Base-by-base conservation (phyloP, 2,888 invertebrate species). In the Drosophila nigritarsus region DNA sequence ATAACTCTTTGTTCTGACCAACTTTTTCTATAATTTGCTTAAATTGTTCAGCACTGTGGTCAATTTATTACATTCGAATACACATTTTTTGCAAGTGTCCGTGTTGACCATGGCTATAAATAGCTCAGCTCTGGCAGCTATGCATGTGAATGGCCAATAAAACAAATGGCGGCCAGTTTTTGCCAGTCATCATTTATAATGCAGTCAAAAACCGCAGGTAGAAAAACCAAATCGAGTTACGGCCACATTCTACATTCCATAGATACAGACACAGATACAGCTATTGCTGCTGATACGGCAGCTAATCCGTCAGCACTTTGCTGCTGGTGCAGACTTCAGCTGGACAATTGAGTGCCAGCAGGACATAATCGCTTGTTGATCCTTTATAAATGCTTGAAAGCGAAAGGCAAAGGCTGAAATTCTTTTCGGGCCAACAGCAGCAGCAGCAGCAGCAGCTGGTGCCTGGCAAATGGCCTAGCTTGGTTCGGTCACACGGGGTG, bases 291-390 rank as follows among this genome's bases (percentile, higher is more conserved):
- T 78, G 74, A 67, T 74, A 63, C 73, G 70, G 27, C 67, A 73
- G 70, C 80, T 89, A 88, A 83, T 86, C 84, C 72, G 71, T 69
- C 58, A 65, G 82, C 80, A 83, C 70, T 86, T 82, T 70, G 65
- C 48, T 54, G 62, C 30, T 69, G 53, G 11, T 18, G 54, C 11
- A 49, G 27, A 29, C 36, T 18, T 24, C 24, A 27, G 8, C 27
- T 45, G 20, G 67, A 53, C 63, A 64, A 61, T 68, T 72, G 81
- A 88, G 83, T 85, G 86, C 62, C 70, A 66, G 78, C 77, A 75
- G 83, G 71, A 81, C 79, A 58, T 88, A 87, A 87, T 88, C 87
- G 87, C 90, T 79, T 90, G 90, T 88, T 90, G 83, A 90, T 90
- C 90, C 90, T 86, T 83, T 88, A 80, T 86, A 87, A 88, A 88